Base-by-base conservation (phyloP, 2,113 vertebrate species). In the Poeciliopsis retropinna region DNA sequence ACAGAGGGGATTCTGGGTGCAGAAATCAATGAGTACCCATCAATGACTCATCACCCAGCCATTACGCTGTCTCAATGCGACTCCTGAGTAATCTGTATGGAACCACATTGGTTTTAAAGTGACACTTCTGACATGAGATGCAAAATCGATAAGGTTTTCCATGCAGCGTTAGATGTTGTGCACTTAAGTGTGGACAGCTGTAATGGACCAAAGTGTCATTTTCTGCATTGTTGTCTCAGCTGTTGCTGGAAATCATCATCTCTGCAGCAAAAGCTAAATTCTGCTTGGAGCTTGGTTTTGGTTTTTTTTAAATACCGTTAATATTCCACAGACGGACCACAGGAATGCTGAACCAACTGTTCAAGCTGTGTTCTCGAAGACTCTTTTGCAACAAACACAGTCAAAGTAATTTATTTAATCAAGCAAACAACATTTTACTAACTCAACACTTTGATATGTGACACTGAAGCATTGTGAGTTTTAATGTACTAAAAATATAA, bases 181-280 rank as follows among this genome's bases (percentile, higher is more conserved):
- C 65, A 80, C 71, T 74, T 75, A 9, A 68, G 34, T 10, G 44
- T 63, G 64, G 61, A 54, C 60, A 13, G 51, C 67, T 11, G 60
- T 74, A 69, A 83, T 77, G 79, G 47, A 14, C 73, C 47, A 37
- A 37, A 64, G 65, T 78, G 61, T 72, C 69, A 15, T 80, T 64
- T 70, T 12, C 1, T 61, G 34, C 64, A 37, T 62, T 15, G 66
- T 64, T 10, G 4, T 51, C 34, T 73, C 60, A n/a, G 60, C 27
- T 67, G 41, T n/a, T 64, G 61, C 47, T 44, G 37, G 4, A 72
- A 77, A 87, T 27, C 69, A 31, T 70, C 22, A n/a, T 60, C 29
- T 60, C n/a, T 60, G 64, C 57, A 13, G 11, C 17, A 29, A 32
- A 11, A 15, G 44, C 54, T 27, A 63, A 64, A 74, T n/a, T 64